Base-by-base conservation (phyloP, 2,113 vertebrate genomes). In the Rhegmatorhina hoffmannsi region DNA sequence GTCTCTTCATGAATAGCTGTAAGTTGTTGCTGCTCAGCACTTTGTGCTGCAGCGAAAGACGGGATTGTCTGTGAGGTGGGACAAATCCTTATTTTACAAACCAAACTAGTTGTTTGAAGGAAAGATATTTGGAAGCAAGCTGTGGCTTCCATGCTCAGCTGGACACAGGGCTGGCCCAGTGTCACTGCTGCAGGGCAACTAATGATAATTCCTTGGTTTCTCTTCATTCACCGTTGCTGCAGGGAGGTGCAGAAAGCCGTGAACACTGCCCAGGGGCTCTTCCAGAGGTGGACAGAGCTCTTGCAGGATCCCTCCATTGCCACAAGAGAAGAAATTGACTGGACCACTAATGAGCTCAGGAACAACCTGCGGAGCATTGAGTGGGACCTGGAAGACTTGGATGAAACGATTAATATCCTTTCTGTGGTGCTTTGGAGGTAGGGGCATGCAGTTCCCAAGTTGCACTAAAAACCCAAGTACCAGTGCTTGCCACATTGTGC, bases 361-460 rank as follows among this genome's bases (percentile, higher is more conserved):
- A 99, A 99, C 97, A 99, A 99, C 89, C 97, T 99, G 86, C 98
- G 99, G 52, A 99, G 99, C 97, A 99, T 99, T 1, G 99, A 99
- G 89, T 99, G 99, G 99, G 99, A 99, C 96, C 97, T 99, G 72
- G 99, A 99, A 87, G 99, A 99, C 97, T 98, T 99, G 10, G 99
- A 99, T 36, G 99, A 99, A 97, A 99, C 99, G 9, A 99, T 99
- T 97, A 99, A 99, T 99, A 99, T 99, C 99, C 98, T 99, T 98
- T 96, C 58, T 46, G 66, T 93, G 34, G 68, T 14, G 18, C 47
- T 73, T 24, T 43, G 38, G 83, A 70, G 64, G n/a, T 11, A 10
- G 50, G 29, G 50, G 13, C 2, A 0, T 60, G 47, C 2, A 2
- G 29, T 38, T 84, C 33, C 17, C 2, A 1, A 43, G 53, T 16